These are phyloP conservation scores for Scolopax mira DNA, from an alignment of 2,113 vertebrate genomes.

Conservation along the genomic window DNA sequence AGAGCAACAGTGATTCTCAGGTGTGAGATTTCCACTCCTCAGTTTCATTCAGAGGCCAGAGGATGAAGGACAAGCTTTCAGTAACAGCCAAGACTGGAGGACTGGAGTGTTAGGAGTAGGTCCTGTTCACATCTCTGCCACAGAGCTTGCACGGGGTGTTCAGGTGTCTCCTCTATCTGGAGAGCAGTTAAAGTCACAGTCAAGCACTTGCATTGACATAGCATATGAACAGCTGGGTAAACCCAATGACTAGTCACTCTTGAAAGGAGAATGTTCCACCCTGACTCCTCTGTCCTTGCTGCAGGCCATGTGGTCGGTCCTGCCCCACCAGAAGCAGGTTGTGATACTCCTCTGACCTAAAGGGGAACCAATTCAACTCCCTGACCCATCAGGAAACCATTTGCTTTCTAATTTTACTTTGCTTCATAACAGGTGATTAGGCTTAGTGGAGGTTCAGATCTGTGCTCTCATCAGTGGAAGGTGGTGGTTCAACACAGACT, in stretches of 20 bases:
- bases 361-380: not conserved
- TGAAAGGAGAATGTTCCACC: not conserved
- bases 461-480: not conserved
- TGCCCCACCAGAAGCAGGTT: not conserved
- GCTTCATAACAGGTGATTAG: not conserved
- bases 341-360: not conserved
- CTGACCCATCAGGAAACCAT: not conserved
- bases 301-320: not conserved
- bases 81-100: not conserved
- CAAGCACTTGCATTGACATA: not conserved
- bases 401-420: not conserved
- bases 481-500: not conserved
- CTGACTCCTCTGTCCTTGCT: not conserved
- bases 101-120: fast-evolving
- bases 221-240: not conserved
- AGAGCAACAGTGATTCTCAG: not conserved
- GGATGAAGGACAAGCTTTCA: not conserved
- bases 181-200: not conserved
- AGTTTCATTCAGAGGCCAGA: not conserved
- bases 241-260: not conserved
- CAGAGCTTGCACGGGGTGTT: not conserved
- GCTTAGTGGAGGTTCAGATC: not conserved
- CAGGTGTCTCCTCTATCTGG: not conserved
- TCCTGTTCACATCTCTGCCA: not conserved
- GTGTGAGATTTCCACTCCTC: not conserved